Evolutionary conservation across 2,888 invertebrate species (phyloP), one percentile per base, ranked within the genome.

Genomic region (Lacanobia wlatinum): DNA sequence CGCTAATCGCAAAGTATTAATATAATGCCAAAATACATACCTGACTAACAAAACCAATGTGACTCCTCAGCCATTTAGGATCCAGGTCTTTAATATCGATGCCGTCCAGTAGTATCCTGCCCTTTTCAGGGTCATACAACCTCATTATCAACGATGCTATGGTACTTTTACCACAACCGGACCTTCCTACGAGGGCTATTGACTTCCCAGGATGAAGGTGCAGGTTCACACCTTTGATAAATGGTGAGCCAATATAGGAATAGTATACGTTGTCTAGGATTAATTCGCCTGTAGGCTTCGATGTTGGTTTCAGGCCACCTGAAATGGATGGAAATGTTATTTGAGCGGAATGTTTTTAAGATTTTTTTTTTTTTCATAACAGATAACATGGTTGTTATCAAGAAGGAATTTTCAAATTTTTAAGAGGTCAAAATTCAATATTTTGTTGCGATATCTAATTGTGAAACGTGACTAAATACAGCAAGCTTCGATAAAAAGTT

Each of bases 141-240:
- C 99, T 96, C 63, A 99, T 94, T 78, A 99, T 96, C 2, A 99
- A 96, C 1, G 98, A 96, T 0, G 98, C 98, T 73, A 99, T 96
- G 0, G 99, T 99, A 63, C 99, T 99, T 93, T 99, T 99, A 0
- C 99, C 99, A 40, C 98, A 98, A 0, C 99, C 99, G 73, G 99
- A 99, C 0, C 98, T 96, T 0, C 99, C 99, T 0, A 99, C 97
- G 21, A 97, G 91, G 0, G 99, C 99, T 14, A 98, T 97, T 0
- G 98, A 97, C 78, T 97, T 97, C 14, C 98, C 97, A 0, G 98
- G 97, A 0, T 96, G 96, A 7, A 98, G 94, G 10, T 95, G 96
- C 46, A 99, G 95, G 81, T 95, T 97, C 34, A 99, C 95, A 43
- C 97, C 96, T 62, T 97, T 96, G 67, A 99, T 91, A 12, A 96